Evolutionary conservation across 2,888 invertebrate genomes (phyloP), one percentile per base, ranked within the genome.

Genomic region (Diarsia mendica): DNA sequence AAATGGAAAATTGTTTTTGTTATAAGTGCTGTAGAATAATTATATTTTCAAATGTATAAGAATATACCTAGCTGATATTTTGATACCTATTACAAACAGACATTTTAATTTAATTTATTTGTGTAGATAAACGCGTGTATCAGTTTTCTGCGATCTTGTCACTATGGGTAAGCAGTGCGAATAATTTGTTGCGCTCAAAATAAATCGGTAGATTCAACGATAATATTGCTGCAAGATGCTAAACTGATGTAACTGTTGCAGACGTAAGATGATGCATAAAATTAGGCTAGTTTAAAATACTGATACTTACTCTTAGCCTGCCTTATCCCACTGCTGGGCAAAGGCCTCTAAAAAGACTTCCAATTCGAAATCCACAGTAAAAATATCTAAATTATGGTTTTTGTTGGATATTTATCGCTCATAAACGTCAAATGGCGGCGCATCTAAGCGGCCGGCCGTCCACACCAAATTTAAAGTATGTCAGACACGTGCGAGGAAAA

Each of bases 401-500:
- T n/a, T n/a, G 48, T n/a, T n/a, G 48, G 20, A 51, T 66, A 48
- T 65, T 79, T 63, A 39, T 48, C 51, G 48, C 28, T 1, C 49
- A 61, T 77, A 67, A 82, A 82, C 10, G 46, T 77, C 67, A 72
- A 65, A 85, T 63, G 33, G 46, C 55, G 49, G 58, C 33, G 60
- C 70, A 64, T 67, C 49, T 64, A 60, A 69, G 58, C 55, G 39
- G 11, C 46, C 55, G 39, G 11, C 46, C 28, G 61, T 70, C 60
- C 60, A 61, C 72, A 61, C 58, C 58, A 67, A 72, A 77, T 63
- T 77, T 84, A 85, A 85, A 86, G 84, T 89, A 84, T 88, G 88
- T 87, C 90, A 90, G 86, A 83, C 89, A 89, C 90, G 90, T 90
- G 91, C 85, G 79, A 79, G 77, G 76, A 84, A 82, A 83, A 82